Base-by-base conservation (phyloP, 2,888 invertebrate species). In the Sepiola atlantica region DNA sequence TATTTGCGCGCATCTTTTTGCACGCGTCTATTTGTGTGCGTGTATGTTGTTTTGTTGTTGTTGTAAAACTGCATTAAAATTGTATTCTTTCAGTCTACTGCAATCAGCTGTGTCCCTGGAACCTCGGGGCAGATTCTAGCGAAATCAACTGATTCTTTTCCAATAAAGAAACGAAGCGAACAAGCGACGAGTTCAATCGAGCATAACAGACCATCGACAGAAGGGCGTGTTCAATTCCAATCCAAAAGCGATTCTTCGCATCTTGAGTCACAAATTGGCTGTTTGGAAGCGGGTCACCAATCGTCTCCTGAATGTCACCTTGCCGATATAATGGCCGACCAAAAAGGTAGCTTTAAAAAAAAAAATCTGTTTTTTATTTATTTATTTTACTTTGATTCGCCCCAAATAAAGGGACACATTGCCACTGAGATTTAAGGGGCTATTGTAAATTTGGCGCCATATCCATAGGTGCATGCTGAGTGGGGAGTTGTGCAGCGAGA, bases 221-320 rank as follows among this genome's bases (percentile, higher is more conserved):
- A 32, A 21, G n/a, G n/a, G n/a, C n/a, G 77, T n/a, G 12, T 2
- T 14, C 28, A 77, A 14, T 12, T n/a, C 10, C 28, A 61, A 10
- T 61, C 61, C 21, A 61, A 77, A 77, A 77, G n/a, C 28, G 12
- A n/a, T 12, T 77, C n/a, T 77, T 77, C n/a, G 2, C n/a, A n/a
- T n/a, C 12, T 6, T n/a, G 28, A 2, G 10, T 10, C 77, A n/a
- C 28, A 14, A 0, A n/a, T 0, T 10, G 77, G 3, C 10, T 6
- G 12, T 77, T 77, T 18, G 0, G 77, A 77, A 77, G 4, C 16
- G 1, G 4, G 28, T 77, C n/a, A 28, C n/a, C 77, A 28, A 21
- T 32, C n/a, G 12, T 77, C 77, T 77, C 14, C 77, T 16, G 77
- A 77, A 16, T 77, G 77, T 14, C 12, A 77, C 0, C 14, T n/a